A percentile compares a stretch with the other conserved stretches of the same genome.
Evolutionary conservation across 2,113 vertebrate genomes (phyloP).

Genomic region (Pycnonotus jocosus): DNA sequence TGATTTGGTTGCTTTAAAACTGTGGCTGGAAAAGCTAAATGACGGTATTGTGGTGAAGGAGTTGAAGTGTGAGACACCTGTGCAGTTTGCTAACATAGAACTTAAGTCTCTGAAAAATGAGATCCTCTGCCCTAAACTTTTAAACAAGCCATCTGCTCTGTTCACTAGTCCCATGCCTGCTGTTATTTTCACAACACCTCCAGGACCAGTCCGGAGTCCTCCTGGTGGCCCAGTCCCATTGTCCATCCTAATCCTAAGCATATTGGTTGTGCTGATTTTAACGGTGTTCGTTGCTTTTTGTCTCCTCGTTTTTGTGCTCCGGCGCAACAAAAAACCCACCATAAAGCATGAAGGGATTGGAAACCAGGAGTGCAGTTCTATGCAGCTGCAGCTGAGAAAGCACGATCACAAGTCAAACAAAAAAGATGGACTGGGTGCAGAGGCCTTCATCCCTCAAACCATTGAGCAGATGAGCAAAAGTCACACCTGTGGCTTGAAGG

Average conservation of each 20-base stretch:
- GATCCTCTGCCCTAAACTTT: constrained; percentile 91
- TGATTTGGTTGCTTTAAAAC: constrained; percentile 92
- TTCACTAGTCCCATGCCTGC: constrained; percentile 82
- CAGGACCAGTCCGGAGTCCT: constrained; percentile 86
- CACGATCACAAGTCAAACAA: constrained; percentile 87
- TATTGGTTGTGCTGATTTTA: constrained; percentile 93
- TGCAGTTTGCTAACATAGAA: constrained; percentile 94
- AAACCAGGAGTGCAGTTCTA: constrained; percentile 86
- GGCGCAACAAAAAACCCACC: constrained; percentile 90
- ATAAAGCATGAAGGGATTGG: constrained; percentile 90
- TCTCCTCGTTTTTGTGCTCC: constrained; percentile 92
- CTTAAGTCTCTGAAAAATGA: constrained; percentile 92
- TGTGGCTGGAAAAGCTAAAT: constrained; percentile 92
- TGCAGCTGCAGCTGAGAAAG: constrained; percentile 89
- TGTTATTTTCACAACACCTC: constrained; percentile 80
- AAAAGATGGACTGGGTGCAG: constrained; percentile 85
- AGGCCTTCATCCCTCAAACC: constrained; percentile 95
- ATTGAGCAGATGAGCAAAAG: constrained; percentile 97
- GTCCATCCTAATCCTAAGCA: constrained; percentile 96
- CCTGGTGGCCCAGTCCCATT: constrained; percentile 93
- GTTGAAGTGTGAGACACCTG: constrained; percentile 90
- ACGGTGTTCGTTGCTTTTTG: constrained; percentile 98
- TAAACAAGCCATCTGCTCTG: constrained; percentile 85
- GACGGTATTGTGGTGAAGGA: constrained; percentile 92
- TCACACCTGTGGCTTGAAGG: constrained; percentile 90